Base-by-base conservation (phyloP, 2,888 invertebrate species). In the Drosophila setosimentum region DNA sequence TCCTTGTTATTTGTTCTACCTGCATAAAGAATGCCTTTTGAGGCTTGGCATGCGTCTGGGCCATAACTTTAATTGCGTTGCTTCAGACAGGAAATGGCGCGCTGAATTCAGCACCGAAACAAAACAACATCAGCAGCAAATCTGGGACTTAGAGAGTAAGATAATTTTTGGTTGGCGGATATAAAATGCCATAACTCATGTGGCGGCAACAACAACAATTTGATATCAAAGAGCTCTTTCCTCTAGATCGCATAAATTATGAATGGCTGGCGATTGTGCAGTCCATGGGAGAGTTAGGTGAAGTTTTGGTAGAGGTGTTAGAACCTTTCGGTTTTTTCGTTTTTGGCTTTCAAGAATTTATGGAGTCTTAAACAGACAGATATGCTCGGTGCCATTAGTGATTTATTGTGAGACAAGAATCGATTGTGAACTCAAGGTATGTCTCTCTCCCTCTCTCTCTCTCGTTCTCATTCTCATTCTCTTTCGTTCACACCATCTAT, bases 351-450 rank as follows among this genome's bases (percentile, higher is more conserved):
- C 45, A 62, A 73, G 78, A 88, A 87, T 87, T 87, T 87, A 90
- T 90, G 87, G 88, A 75, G 83, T 78, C 69, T 78, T 87, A 80
- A 88, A 73, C 71, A 80, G 78, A 90, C 87, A 90, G 83, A 83
- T 74, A 82, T 75, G 79, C 68, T 69, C 60, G 78, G 54, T 82
- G 83, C 71, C 84, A 81, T 89, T 90, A 76, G 81, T 90, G 87
- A 87, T 89, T 87, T 87, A 87, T 81, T 89, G 87, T 89, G 79
- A 83, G 79, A 89, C 76, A 70, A 73, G 67, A 73, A 75, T 72
- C 76, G 83, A 78, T 89, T 77, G 82, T 82, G 70, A 54, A n/a
- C 27, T 49, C 64, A 32, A 35, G 21, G 35, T 27, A 32, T 32
- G 8, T 33, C 7, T 35, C 3, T 42, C 27, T 11, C 18, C 13